Evolutionary conservation across 2,113 vertebrate genomes (phyloP), one percentile per base, ranked within the genome.

Genomic region (Ellobius talpinus): DNA sequence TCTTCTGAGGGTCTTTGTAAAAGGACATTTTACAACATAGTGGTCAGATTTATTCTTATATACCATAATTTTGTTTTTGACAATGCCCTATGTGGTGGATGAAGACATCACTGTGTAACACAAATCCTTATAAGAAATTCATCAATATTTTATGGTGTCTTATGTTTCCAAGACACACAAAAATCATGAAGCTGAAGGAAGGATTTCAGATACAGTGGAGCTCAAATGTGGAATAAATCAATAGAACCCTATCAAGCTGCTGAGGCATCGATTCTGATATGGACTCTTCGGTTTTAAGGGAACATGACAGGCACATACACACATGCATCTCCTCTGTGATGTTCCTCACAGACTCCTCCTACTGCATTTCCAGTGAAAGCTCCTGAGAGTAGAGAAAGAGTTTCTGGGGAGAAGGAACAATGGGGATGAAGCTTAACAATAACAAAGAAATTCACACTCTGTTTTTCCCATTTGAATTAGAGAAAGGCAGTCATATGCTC

Each of bases 21-120:
- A 87, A 90, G 68, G 39, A n/a, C 1, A n/a, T 96, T 89, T 16
- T 63, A 42, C 45, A 61, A 11, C 58, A 8, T 47, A 1, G 1
- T 33, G 50, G 55, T 45, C 42, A 33, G n/a, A 92, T 97, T 92
- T 39, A 17, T 90, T 90, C 7, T 90, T 72, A 82, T 26, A 55
- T 65, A 70, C 89, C 72, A 90, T 12, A 50, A 23, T 58, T 58
- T 36, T 55, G 55, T 55, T 55, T 50, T n/a, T 55, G 50, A 45
- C 16, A 86, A 86, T 39, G 36, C 19, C 47, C 33, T 74, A 7
- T 23, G 0, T 19, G 19, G 42, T 73, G 13, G 8, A 26, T 45
- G 29, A 61, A 47, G 1, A n/a, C 21, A 36, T 47, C 31, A 50
- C 1, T 4, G 1, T 50, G 42, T 21, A 70, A 3, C n/a, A 73